These are phyloP conservation scores for Belgica antarctica DNA, from an alignment of 2,888 invertebrate genomes.

Conservation along the genomic window DNA sequence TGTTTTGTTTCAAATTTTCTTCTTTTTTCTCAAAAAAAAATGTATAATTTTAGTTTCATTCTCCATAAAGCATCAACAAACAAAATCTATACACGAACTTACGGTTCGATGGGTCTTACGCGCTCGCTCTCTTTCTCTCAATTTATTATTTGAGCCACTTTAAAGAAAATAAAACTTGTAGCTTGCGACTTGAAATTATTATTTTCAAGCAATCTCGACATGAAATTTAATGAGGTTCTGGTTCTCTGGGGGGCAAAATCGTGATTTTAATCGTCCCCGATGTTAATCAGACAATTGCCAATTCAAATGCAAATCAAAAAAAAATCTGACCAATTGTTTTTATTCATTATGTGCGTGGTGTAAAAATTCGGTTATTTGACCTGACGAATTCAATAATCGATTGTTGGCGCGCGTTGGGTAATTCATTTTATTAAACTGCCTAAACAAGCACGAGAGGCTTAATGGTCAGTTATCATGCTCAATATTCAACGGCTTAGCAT, in stretches of 20 bases:
- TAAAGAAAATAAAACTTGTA: not conserved
- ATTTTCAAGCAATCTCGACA: no score
- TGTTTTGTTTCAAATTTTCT: no score
- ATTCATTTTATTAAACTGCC: not conserved
- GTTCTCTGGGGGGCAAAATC: no score
- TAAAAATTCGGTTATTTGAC: not conserved
- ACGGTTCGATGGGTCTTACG: slow-evolving; percentile 26
- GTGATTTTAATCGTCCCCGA: no score
- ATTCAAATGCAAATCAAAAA: no score
- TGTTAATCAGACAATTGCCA: no score
- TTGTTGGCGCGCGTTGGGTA: not conserved
- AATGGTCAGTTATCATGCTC: slow-evolving; percentile 15
- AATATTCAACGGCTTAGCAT: not conserved
- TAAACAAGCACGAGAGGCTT: not conserved
- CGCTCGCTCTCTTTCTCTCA: slow-evolving; percentile 1
- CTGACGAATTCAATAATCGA: slow-evolving; percentile 18
- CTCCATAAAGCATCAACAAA: slow-evolving; percentile 17
- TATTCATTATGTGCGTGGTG: not conserved
- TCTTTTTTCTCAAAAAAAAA: slow-evolving; percentile 1
- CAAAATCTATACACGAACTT: slow-evolving; percentile 36
- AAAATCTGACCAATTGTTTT: no score
- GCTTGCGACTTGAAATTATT: no score
- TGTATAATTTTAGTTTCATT: slow-evolving; percentile 20
- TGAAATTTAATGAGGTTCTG: not conserved
- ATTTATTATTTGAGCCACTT: not conserved